Conservation (phyloP, 2,113 vertebrate genomes). For the Neotoma lepida region DNA sequence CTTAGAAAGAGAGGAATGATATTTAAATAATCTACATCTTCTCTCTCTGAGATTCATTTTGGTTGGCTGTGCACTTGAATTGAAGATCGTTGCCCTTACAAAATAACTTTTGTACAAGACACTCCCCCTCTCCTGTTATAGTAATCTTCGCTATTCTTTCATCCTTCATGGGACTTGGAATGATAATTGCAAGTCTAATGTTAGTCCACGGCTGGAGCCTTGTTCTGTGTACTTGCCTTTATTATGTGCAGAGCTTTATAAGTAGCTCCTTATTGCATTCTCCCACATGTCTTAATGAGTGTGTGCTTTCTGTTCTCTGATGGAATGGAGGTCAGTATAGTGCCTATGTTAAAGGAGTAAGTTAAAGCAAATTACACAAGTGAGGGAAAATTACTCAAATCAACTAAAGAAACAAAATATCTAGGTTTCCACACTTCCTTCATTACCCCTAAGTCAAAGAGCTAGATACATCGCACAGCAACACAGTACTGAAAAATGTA, state of each 20-base stretch:
- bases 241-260: background rate
- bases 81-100: background rate
- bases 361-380: background rate
- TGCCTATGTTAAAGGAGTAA: background rate
- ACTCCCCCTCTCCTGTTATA: background rate
- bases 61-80: background rate
- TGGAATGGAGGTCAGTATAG: background rate
- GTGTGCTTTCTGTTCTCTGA: background rate
- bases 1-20: background rate
- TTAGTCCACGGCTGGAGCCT: background rate
- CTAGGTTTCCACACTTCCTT: background rate
- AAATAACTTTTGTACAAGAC: background rate
- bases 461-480: background rate
- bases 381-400: background rate
- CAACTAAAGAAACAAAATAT: background rate
- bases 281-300: background rate
- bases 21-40: background rate
- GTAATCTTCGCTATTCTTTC: background rate
- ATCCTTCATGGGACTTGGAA: background rate
- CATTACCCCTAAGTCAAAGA: background rate
- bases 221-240: background rate
- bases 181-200: background rate
- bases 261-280: background rate
- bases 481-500: background rate
- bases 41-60: background rate